Percentiles rank a stretch among this genome's conserved stretches.
These are phyloP conservation scores for Cataglyphis albicans DNA, from an alignment of 2,888 invertebrate species.

Conservation along the genomic window DNA sequence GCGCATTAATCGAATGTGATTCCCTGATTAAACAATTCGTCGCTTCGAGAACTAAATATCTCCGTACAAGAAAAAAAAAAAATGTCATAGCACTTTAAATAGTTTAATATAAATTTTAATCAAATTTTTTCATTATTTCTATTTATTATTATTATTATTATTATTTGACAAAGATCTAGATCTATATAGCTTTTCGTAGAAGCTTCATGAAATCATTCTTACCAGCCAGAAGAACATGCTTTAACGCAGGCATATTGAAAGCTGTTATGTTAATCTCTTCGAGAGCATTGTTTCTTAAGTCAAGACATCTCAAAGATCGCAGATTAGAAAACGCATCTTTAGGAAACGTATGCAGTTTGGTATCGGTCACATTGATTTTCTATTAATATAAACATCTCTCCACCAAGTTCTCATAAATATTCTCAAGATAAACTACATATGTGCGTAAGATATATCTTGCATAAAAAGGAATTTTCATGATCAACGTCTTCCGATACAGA, in stretches of 20 bases:
- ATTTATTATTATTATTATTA: neutral
- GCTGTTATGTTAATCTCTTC: constrained; percentile 85
- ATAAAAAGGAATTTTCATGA: constrained; percentile 33
- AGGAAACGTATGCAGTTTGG: constrained; percentile 80
- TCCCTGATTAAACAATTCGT: constrained; percentile 16
- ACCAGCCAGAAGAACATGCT: constrained; percentile 87
- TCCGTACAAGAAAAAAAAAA: neutral
- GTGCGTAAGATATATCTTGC: neutral
- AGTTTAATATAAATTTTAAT: neutral
- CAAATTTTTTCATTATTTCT: neutral
- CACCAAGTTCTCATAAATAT: constrained; percentile 13
- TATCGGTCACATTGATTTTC: constrained; percentile 83
- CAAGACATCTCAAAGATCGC: constrained; percentile 86
- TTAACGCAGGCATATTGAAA: constrained; percentile 84
- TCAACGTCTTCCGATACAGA: constrained; percentile 3
- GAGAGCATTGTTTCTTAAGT: constrained; percentile 87
- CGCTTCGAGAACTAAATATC: neutral
- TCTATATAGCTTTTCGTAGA: neutral
- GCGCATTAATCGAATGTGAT: constrained; percentile 57
- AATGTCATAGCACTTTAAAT: neutral
- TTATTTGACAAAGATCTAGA: neutral
- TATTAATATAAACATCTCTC: constrained; percentile 65
- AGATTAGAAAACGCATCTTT: constrained; percentile 85
- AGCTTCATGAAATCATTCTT: neutral
- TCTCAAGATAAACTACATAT: neutral